Percentiles rank a stretch among this genome's conserved stretches.
These are phyloP conservation scores for Tinea semifulvella DNA, from an alignment of 2,888 invertebrate species.

Conservation along the genomic window DNA sequence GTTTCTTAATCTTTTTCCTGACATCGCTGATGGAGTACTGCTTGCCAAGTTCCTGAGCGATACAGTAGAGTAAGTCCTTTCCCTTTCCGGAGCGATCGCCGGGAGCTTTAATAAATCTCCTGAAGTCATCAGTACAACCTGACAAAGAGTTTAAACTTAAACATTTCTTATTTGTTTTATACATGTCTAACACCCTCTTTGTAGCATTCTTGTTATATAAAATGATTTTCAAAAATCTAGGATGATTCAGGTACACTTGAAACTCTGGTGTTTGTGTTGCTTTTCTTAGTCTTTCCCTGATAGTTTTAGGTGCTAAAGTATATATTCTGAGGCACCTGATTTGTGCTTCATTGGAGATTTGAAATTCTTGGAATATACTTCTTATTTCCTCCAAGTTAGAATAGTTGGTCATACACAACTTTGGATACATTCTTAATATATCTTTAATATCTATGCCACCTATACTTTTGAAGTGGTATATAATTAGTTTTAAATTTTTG, in stretches of 20 bases:
- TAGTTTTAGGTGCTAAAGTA: constrained; percentile 42
- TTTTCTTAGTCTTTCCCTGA: constrained; percentile 41
- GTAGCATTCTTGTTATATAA: constrained; percentile 46
- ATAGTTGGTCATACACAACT: constrained; percentile 41
- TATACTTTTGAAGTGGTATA: constrained; percentile 38
- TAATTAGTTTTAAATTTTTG: constrained; percentile 44
- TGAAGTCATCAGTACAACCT: constrained; percentile 44
- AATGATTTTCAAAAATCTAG: constrained; percentile 54
- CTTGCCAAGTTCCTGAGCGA: constrained; percentile 37
- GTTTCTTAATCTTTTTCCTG: constrained; percentile 37
- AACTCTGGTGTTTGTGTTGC: constrained; percentile 50
- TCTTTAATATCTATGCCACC: constrained; percentile 56
- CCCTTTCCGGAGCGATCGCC: constrained; percentile 54
- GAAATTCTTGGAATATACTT: constrained; percentile 41
- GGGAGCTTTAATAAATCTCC: constrained; percentile 48
- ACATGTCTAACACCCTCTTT: constrained; percentile 37
- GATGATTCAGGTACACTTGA: constrained; percentile 41
- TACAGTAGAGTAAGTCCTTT: constrained; percentile 49
- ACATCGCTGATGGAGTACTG: constrained; percentile 32
- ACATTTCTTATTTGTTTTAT: constrained; percentile 48
- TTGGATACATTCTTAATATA: constrained; percentile 49
- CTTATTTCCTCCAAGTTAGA: constrained; percentile 36
- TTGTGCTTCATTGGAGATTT: constrained; percentile 48
- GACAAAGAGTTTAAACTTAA: constrained; percentile 53
- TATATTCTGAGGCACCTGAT: constrained; percentile 53